Base-by-base conservation (phyloP, 2,113 vertebrate species). In the Vulpes lagopus region DNA sequence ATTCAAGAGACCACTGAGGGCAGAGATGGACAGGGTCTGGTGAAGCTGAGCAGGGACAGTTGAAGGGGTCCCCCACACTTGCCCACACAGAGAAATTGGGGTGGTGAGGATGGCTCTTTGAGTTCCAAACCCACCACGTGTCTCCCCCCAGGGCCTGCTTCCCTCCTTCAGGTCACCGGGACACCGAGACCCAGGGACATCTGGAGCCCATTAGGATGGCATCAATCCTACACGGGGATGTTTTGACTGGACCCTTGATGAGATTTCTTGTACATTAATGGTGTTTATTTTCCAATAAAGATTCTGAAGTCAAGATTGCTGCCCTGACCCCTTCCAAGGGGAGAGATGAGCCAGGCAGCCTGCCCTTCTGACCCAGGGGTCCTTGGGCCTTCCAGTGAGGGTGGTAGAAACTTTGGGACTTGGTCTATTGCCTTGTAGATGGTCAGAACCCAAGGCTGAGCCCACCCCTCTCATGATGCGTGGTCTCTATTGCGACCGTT, bases 211-310 rank as follows among this genome's bases (percentile, higher is more conserved):
- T 99, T 99, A 99, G 94, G 38, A 95, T 90, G 97, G 96, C 98
- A 98, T 98, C 98, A 97, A 95, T 96, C 91, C 98, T 98, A 98
- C 98, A 96, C 82, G 82, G 98, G 97, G 98, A 98, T 98, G 98
- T 99, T 99, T 99, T 99, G 98, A 99, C 98, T 99, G 98, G 98
- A 98, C 98, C 97, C 95, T 98, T 98, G 98, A 98, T 97, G 98
- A 98, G 98, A 98, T 98, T 99, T 99, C 98, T 99, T 98, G 97
- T 98, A 98, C 97, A 98, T 98, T 98, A 98, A 98, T 84, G 89
- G 96, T 99, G 98, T 99, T 99, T 98, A 98, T 98, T 99, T 99
- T 99, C 98, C 98, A 98, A 98, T 98, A 98, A 98, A 98, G 99
- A 96, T 97, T 98, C 98, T 98, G 97, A 98, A 98, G 98, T 98